Conservation (phyloP, 2,113 vertebrate genomes). For the Megaceryle maxima region DNA sequence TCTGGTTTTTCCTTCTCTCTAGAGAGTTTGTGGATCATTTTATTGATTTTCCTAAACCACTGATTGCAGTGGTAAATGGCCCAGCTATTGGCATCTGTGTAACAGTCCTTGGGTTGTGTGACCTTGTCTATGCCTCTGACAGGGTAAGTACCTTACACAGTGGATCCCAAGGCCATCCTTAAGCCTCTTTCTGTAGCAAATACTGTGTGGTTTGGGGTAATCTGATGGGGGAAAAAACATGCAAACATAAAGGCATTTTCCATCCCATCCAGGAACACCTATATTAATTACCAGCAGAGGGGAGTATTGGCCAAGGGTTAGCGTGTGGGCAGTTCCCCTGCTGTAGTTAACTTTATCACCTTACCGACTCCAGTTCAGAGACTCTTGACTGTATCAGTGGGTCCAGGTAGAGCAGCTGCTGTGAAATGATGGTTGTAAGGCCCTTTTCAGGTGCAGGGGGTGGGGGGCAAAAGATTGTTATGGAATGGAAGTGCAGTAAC, state of each 20-base stretch:
- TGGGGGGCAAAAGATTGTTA: neutral
- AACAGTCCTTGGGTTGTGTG: constrained; percentile 81
- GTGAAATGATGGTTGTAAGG: neutral
- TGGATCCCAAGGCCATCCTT: neutral
- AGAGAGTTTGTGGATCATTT: constrained; percentile 78
- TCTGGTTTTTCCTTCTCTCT: neutral
- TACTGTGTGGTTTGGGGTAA: neutral
- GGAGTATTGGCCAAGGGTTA: neutral
- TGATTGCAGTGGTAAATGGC: constrained; percentile 84
- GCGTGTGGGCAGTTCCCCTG: neutral
- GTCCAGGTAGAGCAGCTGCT: neutral
- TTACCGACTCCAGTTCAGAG: neutral
- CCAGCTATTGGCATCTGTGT: constrained; percentile 83
- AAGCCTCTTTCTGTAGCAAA: neutral
- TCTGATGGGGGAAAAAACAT: neutral
- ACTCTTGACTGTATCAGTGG: neutral
- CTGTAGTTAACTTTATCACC: neutral
- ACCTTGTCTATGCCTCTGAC: constrained; percentile 82
- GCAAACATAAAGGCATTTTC: neutral
- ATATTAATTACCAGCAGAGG: neutral
- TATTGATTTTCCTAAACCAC: constrained; percentile 89
- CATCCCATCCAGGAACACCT: neutral
- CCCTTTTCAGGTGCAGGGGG: neutral
- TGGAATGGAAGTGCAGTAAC: neutral
- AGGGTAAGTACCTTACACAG: constrained; percentile 62